These are phyloP conservation scores for Nysson spinosus DNA, from an alignment of 2,888 invertebrate species.

Conservation along the genomic window DNA sequence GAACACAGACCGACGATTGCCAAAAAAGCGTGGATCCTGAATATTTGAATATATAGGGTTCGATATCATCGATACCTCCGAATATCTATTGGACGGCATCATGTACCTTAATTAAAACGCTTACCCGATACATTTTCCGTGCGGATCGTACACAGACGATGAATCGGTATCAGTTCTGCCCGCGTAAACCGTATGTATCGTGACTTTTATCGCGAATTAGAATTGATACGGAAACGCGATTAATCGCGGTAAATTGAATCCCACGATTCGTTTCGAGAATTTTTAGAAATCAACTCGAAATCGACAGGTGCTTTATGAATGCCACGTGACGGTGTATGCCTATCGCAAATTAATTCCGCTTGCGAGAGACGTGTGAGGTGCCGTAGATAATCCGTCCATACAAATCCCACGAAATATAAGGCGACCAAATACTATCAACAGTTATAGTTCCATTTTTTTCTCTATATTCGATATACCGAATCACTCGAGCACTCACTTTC, in stretches of 20 bases:
- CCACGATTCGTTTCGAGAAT: conserved; percentile 41
- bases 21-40: conserved; percentile 16
- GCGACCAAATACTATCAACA: conserved; percentile 4
- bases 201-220: conserved; percentile 45
- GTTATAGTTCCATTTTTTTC: too few relatives aligned
- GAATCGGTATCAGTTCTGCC: conserved; percentile 9
- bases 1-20: conserved; percentile 1
- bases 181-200: conserved; percentile 43
- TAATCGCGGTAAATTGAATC: conserved; percentile 53
- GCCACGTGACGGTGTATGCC: not conserved
- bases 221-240: conserved; percentile 42
- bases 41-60: conserved; percentile 18
- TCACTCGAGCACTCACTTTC: too few relatives aligned
- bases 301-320: conserved; percentile 52
- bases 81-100: conserved; percentile 33
- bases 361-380: not conserved
- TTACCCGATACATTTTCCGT: not conserved
- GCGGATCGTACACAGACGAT: not conserved
- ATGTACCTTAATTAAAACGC: conserved; percentile 42
- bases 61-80: conserved; percentile 19
- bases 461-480: too few relatives aligned
- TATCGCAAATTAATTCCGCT: conserved; percentile 11
- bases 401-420: not conserved
- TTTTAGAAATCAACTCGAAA: conserved; percentile 48
- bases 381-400: not conserved